Conservation (phyloP, 92 coral and sea anemone species). For the Blastomussa wellsi region DNA sequence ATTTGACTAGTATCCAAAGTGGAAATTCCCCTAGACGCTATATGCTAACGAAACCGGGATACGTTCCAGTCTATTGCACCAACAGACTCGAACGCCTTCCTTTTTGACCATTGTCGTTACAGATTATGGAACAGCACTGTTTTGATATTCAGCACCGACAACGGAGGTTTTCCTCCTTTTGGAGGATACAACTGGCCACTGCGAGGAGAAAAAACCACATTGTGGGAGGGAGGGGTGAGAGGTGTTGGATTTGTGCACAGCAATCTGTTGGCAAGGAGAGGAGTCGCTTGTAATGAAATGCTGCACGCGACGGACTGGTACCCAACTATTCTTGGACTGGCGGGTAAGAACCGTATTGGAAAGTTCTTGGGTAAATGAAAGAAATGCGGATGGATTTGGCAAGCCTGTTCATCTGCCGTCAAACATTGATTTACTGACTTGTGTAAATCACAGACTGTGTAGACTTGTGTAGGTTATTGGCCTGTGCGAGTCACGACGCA, state of each 20-base stretch:
- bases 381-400: neutral
- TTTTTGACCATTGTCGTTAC: neutral
- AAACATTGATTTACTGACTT: neutral
- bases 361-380: neutral
- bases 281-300: constrained; percentile 42
- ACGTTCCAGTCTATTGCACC: too few species aligned
- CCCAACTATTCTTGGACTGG: constrained; percentile 52
- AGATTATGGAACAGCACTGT: constrained; percentile 67
- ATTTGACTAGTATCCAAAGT: too few species aligned
- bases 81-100: too few species aligned
- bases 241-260: constrained; percentile 67
- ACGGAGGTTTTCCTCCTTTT: constrained; percentile 54
- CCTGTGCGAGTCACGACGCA: too few species aligned
- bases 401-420: too few species aligned
- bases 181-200: constrained; percentile 85
- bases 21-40: too few species aligned
- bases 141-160: constrained; percentile 70
- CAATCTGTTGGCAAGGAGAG: constrained; percentile 37
- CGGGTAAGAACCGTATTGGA: constrained; percentile 36
- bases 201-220: constrained; percentile 57
- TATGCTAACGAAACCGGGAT: too few species aligned
- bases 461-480: too few species aligned
- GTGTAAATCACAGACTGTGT: too few species aligned
- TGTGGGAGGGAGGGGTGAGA: constrained; percentile 77
- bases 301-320: constrained; percentile 63